Evolutionary conservation across 2,113 vertebrate species (phyloP), one percentile per base, ranked within the genome.

Genomic region (Burhinus bistriatus): DNA sequence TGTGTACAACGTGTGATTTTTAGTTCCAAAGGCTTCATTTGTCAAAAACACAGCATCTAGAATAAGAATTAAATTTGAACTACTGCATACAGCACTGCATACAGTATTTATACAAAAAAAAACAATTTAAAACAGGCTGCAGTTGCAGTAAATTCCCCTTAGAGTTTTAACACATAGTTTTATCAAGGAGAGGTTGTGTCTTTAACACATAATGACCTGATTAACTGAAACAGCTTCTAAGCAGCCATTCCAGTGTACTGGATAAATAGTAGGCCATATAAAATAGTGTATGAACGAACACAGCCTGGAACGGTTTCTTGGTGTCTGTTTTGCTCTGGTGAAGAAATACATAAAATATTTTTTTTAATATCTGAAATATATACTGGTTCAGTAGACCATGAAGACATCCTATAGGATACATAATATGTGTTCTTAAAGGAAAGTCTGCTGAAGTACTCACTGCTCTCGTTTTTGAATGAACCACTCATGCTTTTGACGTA

Each of bases 131-230:
- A 42, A 45, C 76, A 92, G 25, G 9, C 15, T 94, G n/a, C 17
- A 34, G 9, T 57, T 72, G 44, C 84, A 97, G 57, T 71, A 65
- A 73, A 38, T 95, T 90, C 47, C 30, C 36, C 17, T 84, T 38
- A 66, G 52, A 73, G 59, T 76, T 94, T 84, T 81, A 77, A 96
- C 17, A 58, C 5, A 25, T 58, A 52, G 32, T 55, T 95, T 92
- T 97, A 92, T 81, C 51, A 84, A 82, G 91, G 59, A 68, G 5
- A 26, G 20, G 25, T 78, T 86, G 27, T 91, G 30, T 38, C 55
- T 78, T 91, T 94, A 97, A 87, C 94, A 57, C 30, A 90, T 84
- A 95, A 95, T 86, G 45, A 75, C 85, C 75, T 84, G 89, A 93
- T 95, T 66, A 94, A 86, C 75, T 69, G 54, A 77, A 96, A 83